Evolutionary conservation across 2,797 vertebrate species (phyloP).

Genomic region (Sternarchorhynchus goeldii): DNA sequence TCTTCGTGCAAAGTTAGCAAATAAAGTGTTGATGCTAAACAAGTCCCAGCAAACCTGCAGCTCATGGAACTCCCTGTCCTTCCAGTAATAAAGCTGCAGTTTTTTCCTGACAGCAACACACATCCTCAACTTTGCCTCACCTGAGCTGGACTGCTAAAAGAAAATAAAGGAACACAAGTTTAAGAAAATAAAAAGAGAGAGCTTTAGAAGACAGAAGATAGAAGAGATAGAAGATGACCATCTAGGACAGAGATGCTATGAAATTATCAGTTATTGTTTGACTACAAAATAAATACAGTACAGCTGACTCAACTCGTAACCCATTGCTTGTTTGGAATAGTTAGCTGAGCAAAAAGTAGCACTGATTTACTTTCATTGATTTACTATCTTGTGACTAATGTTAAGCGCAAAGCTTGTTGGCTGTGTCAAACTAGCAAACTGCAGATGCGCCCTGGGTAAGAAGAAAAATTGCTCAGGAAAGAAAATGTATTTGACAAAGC

Average conservation of each 20-base stretch:
- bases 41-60: constrained; percentile 79
- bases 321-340: too few species aligned
- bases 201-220: background rate
- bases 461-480: too few species aligned
- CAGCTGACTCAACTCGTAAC: too few species aligned
- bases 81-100: constrained; percentile 96
- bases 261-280: too few species aligned
- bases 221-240: background rate
- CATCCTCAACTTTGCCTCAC: constrained; percentile 89
- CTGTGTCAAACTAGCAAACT: too few species aligned
- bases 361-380: too few species aligned
- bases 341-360: too few species aligned
- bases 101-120: constrained; percentile 96
- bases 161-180: background rate
- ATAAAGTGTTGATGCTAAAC: background rate
- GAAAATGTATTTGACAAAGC: too few species aligned
- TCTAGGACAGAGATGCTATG: constrained; percentile 12
- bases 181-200: background rate
- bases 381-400: too few species aligned
- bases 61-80: constrained; percentile 93
- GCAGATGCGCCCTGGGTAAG: too few species aligned
- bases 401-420: too few species aligned
- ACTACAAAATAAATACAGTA: too few species aligned
- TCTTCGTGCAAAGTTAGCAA: background rate
- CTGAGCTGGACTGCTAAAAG: constrained; percentile 79